Evolutionary conservation across 2,888 invertebrate genomes (phyloP), one percentile per base, ranked within the genome.

Genomic region (Phania funesta): DNA sequence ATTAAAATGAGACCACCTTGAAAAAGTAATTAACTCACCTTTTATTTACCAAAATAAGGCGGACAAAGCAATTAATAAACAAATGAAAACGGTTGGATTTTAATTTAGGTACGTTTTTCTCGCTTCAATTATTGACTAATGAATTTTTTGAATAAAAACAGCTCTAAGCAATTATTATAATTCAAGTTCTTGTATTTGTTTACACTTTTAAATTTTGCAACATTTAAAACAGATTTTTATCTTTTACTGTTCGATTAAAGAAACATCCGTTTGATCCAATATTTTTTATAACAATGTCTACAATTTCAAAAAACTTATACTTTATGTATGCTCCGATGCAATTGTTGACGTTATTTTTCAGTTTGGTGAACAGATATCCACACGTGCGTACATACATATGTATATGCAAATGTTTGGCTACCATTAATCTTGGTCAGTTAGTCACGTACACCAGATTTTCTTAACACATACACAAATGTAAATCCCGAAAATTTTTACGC

Each of bases 371-470:
- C 52, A 52, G 24, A 60, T 8, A 2, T 2, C 54, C 52, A 20
- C 44, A 32, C 22, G 24, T 38, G n/a, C 29, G n/a, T n/a, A 29
- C 18, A n/a, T 3, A 38, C 38, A 38, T 11, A 24, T 38, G 8
- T 32, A 24, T 18, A 50, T 9, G 35, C 65, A 50, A 65, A 35
- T 35, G 44, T 9, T 13, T 62, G 62, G 7, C 75, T 65, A 74
- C 82, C 82, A 82, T 82, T 82, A 32, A 29, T 38, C 58, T 11
- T 46, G n/a, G 7, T 7, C 64, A 44, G 35, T 58, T 46, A 82
- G 82, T 82, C 82, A 82, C 82, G 82, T 82, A 82, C 13, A 65
- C 82, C 82, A 78, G 18, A 44, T 3, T 60, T 50, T 29, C 32
- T 50, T 52, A 29, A 41, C 22, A 48, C 4, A 26, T 35, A 54